Evolutionary conservation across 2,888 invertebrate genomes (phyloP).

Genomic region (Osmoderma eremita): DNA sequence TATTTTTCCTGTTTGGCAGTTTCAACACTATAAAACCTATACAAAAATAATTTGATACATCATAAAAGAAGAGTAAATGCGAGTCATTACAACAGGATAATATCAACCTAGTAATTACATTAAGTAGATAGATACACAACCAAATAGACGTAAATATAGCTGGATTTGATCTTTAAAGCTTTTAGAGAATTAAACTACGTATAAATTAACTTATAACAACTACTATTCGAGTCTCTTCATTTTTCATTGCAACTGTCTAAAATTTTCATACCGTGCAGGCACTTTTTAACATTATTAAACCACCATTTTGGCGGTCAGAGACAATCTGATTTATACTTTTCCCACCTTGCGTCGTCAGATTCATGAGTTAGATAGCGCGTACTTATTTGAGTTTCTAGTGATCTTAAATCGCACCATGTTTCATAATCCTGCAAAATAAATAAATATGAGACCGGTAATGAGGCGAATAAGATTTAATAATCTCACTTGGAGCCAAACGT

Average conservation of each 20-base stretch:
- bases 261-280: constrained; percentile 60
- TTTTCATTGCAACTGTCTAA: constrained; percentile 44
- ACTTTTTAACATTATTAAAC: constrained; percentile 64
- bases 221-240: constrained; percentile 28
- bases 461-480: neutral
- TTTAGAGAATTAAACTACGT: constrained; percentile 35
- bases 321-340: constrained; percentile 63
- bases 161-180: constrained; percentile 19
- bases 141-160: neutral
- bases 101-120: neutral
- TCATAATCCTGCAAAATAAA: constrained; percentile 75
- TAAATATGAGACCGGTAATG: neutral
- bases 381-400: constrained; percentile 80
- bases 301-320: constrained; percentile 65
- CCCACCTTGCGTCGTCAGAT: constrained; percentile 93
- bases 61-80: neutral
- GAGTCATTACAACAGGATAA: neutral
- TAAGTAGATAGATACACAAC: no score
- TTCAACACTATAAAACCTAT: constrained; percentile 10
- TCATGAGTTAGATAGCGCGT: constrained; percentile 90
- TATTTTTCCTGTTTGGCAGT: constrained; percentile 20
- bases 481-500: constrained; percentile 93
- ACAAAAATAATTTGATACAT: neutral
- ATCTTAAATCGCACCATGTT: constrained; percentile 94
- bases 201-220: constrained; percentile 32